Conservation (phyloP, 2,113 vertebrate genomes). For the Lutjanus erythropterus region DNA sequence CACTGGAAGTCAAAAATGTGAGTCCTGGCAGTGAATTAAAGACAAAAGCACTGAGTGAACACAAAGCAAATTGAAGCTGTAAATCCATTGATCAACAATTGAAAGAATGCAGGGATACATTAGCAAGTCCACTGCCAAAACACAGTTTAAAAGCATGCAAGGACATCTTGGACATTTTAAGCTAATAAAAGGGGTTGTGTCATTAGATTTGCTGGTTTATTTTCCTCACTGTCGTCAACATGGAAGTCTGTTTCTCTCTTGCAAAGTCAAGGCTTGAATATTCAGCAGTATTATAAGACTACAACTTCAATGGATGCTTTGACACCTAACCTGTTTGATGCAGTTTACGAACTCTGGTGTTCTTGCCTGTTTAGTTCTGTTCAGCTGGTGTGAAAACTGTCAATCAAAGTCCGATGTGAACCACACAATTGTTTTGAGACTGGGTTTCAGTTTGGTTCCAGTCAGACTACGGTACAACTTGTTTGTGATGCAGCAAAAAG, state of each 20-base stretch:
- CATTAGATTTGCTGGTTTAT: neutral
- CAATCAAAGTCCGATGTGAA: neutral
- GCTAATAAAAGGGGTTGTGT: neutral
- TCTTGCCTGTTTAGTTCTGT: neutral
- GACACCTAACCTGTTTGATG: neutral
- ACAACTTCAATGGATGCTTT: neutral
- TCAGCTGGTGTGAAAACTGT: neutral
- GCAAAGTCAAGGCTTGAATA: neutral
- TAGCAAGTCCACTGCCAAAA: neutral
- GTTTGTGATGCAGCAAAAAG: too few species aligned
- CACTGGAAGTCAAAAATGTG: neutral
- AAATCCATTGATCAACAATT: constrained; percentile 11
- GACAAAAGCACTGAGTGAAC: neutral
- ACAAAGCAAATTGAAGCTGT: neutral
- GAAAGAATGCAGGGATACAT: neutral
- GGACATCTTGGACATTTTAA: neutral
- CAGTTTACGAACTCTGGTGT: neutral
- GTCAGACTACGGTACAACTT: too few species aligned
- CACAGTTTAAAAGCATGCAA: neutral
- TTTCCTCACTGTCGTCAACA: neutral
- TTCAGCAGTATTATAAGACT: neutral
- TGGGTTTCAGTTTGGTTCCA: too few species aligned
- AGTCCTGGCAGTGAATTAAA: neutral
- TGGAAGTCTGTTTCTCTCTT: neutral
- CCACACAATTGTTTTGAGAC: too few species aligned